These are phyloP conservation scores for Marasmarcha lunaedactyla DNA, from an alignment of 2,888 invertebrate genomes.

Conservation along the genomic window DNA sequence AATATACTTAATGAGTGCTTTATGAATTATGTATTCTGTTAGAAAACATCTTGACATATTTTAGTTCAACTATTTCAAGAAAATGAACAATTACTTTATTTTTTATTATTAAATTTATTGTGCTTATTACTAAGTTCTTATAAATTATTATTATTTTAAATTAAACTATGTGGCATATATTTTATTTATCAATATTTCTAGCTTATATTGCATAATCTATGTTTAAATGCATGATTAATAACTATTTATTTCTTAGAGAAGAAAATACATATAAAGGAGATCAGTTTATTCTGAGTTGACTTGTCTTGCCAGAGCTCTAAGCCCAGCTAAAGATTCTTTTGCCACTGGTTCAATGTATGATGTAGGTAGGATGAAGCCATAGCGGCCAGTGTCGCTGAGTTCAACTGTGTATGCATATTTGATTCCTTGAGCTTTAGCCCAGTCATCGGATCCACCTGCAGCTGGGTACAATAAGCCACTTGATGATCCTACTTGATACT, in stretches of 20 bases:
- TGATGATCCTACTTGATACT: constrained; percentile 82
- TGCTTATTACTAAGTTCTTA: no score
- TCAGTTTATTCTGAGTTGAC: constrained; percentile 21
- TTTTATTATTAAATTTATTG: no score
- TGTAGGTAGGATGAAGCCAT: constrained; percentile 90
- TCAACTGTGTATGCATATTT: constrained; percentile 93
- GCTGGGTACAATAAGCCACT: constrained; percentile 85
- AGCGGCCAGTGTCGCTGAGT: constrained; percentile 84
- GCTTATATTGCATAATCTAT: no score
- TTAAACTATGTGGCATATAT: no score
- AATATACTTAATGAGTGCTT: no score
- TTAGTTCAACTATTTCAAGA: no score
- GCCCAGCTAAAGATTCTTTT: constrained; percentile 79
- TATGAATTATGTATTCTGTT: no score
- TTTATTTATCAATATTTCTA: no score
- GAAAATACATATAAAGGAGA: not conserved
- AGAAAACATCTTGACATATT: no score
- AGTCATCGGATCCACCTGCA: constrained; percentile 88
- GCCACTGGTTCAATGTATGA: constrained; percentile 80
- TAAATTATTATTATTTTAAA: no score
- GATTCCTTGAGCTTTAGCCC: constrained; percentile 88
- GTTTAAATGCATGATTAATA: no score
- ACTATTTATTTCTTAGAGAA: constrained; percentile 11
- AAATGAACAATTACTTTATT: no score
- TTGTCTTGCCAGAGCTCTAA: constrained; percentile 68